phyloP scores from a whole-genome alignment of 1,140 invertebrate species.

The Bombus pascuorum region DNA sequence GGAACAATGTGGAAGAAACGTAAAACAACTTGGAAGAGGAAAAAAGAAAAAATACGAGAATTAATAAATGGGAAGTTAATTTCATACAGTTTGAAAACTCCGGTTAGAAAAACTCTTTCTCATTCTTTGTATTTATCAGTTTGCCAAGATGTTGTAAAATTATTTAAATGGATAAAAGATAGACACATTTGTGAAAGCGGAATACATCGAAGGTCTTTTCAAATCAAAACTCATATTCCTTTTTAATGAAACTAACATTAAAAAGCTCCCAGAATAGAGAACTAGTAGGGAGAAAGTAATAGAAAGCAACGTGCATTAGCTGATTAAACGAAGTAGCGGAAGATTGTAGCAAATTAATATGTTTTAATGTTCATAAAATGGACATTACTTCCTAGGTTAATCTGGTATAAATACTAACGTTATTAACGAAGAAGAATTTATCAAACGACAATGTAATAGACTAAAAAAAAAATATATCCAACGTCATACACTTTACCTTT shows the following conservation, averaged over 20 bases:
- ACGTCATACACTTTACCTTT: neutral
- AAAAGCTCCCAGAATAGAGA: neutral
- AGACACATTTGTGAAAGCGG: too few species aligned
- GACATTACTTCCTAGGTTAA: neutral
- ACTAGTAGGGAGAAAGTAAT: neutral
- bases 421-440: neutral
- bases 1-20: too few species aligned
- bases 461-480: neutral
- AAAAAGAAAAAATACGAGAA: too few species aligned
- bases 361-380: neutral
- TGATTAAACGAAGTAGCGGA: neutral
- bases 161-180: too few species aligned
- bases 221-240: neutral
- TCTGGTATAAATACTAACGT: neutral
- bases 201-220: neutral
- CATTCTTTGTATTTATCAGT: too few species aligned
- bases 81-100: too few species aligned
- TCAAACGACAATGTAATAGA: neutral
- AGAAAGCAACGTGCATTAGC: neutral
- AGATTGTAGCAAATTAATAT: neutral
- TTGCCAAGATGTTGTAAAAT: too few species aligned
- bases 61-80: too few species aligned
- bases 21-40: too few species aligned
- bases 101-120: too few species aligned
- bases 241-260: too few species aligned